Conservation (phyloP, 2,888 invertebrate species). For the Oscheius sp. region DNA sequence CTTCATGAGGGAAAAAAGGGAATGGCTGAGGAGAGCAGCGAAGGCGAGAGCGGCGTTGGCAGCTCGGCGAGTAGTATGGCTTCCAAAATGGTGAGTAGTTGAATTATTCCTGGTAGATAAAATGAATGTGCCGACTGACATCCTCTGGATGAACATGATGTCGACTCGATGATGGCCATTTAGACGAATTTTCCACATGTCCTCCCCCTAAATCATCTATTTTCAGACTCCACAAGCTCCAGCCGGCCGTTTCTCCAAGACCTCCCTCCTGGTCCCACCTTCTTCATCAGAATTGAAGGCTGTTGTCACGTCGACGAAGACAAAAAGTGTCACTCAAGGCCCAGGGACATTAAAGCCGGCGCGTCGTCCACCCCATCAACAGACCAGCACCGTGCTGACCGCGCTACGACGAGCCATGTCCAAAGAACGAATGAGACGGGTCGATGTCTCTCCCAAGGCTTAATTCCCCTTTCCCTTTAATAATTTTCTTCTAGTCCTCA, state of each 20-base stretch:
- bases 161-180: too few relatives aligned
- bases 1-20: constrained; percentile 32
- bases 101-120: too few relatives aligned
- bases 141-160: too few relatives aligned
- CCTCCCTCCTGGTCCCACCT: constrained; percentile 58
- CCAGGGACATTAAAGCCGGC: constrained; percentile 24
- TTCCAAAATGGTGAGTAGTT: constrained; percentile 31
- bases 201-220: not conserved
- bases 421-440: constrained; percentile 39
- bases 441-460: constrained; percentile 26
- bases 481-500: not conserved
- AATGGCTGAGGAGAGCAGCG: constrained; percentile 1
- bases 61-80: constrained; percentile 42
- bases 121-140: too few relatives aligned
- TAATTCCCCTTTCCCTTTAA: constrained; percentile 6
- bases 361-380: constrained; percentile 23
- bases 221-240: constrained; percentile 27
- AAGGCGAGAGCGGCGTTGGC: constrained; percentile 50
- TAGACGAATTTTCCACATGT: not conserved
- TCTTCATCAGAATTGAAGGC: constrained; percentile 59
- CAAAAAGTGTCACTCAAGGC: constrained; percentile 45
- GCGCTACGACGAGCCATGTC: constrained; percentile 58
- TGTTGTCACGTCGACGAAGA: constrained; percentile 54
- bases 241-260: constrained; percentile 49
- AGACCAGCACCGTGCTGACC: constrained; percentile 50